Percentiles rank a stretch among this genome's conserved stretches.
Evolutionary conservation across 2,797 vertebrate species (phyloP).

Genomic region (Mormyrops attenuatus): DNA sequence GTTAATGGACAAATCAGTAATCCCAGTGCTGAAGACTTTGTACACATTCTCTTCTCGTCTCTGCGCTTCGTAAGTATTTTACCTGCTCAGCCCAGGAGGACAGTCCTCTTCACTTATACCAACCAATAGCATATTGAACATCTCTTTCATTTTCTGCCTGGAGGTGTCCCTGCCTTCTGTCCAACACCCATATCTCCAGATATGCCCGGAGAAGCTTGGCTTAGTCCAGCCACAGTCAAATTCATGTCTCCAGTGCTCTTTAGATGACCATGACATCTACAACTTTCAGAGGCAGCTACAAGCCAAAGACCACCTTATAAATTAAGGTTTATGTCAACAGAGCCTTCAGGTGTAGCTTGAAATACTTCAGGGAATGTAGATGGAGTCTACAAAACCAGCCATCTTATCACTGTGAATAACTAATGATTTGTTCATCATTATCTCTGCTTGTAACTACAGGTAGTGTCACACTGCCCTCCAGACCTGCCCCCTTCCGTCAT

Average conservation of each 20-base stretch:
- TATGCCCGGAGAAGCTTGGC: neutral
- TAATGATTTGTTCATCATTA: neutral
- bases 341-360: neutral
- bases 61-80: slow-evolving; percentile 57
- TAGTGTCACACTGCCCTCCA: slow-evolving; percentile 53
- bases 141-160: neutral
- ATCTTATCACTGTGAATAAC: neutral
- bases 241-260: neutral
- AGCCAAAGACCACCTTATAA: neutral
- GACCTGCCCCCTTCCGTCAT: slow-evolving; percentile 52
- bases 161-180: too few relatives aligned
- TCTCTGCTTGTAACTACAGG: slow-evolving; percentile 43
- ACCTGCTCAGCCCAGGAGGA: neutral
- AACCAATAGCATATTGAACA: too few relatives aligned
- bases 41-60: slow-evolving; percentile 59
- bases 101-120: neutral
- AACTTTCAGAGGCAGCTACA: neutral
- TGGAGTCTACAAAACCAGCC: neutral
- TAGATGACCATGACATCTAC: neutral
- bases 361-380: neutral
- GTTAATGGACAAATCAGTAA: slow-evolving; percentile 44
- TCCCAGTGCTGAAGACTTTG: slow-evolving; percentile 50
- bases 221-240: neutral
- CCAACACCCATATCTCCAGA: neutral
- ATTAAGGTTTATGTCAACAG: neutral